Base-by-base conservation (phyloP, 37 sponge, comb jelly and placozoan genomes). In the Beroe forskalii region DNA sequence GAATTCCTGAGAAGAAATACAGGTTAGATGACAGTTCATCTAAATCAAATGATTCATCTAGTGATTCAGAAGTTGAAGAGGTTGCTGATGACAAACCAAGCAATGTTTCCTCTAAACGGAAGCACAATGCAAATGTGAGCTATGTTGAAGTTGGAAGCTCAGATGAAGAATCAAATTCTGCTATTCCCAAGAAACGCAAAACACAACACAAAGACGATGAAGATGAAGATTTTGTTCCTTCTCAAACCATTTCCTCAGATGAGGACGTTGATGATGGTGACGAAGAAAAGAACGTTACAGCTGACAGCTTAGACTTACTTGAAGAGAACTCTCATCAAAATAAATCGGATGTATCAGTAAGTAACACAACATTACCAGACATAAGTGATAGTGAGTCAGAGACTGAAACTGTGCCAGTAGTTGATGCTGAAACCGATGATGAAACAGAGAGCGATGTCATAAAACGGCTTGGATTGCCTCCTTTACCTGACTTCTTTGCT, bases 361-460 rank as follows among this genome's bases (percentile, higher is more conserved):
- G 19, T 9, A 69, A 32, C 12, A 33, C 72, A 36, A 28, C 20
- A 3, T 20, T 69, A 4, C 72, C 72, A 33, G 72, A 69, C 32
- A 69, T 69, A 32, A 69, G 72, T 35, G 72, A 69, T 33, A 69
- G 72, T 35, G 72, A 69, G 72, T 69, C 72, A 38, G 86, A 80
- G 55, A 42, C 55, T 1, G 55, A 17, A 6, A 24, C 28, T 44
- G 86, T 20, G 14, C 1, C n/a, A 28, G 30, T 43, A 6, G 20
- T 33, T 41, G 86, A 80, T 38, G 86, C 86, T 6, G 86, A 80
- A 2, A 80, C 86, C 3, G 86, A 80, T 41, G 86, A 80, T 43
- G 86, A 80, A 38, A 80, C 48, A 23, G 86, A 80, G 42, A 25
- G 2, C 14, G 40, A 38, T 22, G 86, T 80, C 30, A 44, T 44